phyloP scores from a whole-genome alignment of 2,113 vertebrate species.

The Psilopsiagon aymara region DNA sequence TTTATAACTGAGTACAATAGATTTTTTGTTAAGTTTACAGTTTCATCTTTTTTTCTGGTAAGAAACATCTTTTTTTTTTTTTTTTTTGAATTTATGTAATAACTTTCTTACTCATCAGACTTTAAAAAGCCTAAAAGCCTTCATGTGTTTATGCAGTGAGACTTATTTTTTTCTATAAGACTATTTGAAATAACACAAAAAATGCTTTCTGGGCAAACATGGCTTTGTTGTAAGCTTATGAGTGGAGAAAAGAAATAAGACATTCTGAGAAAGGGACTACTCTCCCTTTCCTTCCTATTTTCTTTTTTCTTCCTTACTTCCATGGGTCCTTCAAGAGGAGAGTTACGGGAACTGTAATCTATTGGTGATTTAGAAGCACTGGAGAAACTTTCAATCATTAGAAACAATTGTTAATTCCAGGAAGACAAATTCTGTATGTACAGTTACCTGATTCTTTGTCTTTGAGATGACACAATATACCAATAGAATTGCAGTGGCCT shows the following conservation, averaged over 20 bases:
- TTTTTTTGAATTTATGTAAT: not conserved
- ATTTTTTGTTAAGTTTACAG: constrained; percentile 35
- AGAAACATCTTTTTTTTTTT: not conserved
- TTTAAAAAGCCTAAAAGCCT: not conserved
- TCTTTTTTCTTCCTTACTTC: not conserved
- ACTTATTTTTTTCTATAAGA: not conserved
- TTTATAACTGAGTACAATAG: not conserved
- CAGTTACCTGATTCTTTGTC: not conserved
- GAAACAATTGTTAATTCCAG: not conserved
- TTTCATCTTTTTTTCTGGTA: not conserved
- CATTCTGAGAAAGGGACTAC: not conserved
- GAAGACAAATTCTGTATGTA: not conserved
- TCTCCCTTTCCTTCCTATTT: not conserved
- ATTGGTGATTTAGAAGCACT: not conserved
- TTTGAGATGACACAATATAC: not conserved
- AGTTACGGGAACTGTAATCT: not conserved
- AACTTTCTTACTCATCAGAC: not conserved
- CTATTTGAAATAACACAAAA: not conserved
- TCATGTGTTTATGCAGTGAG: not conserved
- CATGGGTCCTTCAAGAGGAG: not conserved
- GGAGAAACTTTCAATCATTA: not conserved
- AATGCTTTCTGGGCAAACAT: not conserved
- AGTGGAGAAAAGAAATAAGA: not conserved
- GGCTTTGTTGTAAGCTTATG: not conserved
- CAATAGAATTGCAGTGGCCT: not conserved